Percentiles rank a stretch among this genome's conserved stretches.
These are phyloP conservation scores for Kryptolebias marmoratus DNA, from an alignment of 2,113 vertebrate genomes.

Conservation along the genomic window DNA sequence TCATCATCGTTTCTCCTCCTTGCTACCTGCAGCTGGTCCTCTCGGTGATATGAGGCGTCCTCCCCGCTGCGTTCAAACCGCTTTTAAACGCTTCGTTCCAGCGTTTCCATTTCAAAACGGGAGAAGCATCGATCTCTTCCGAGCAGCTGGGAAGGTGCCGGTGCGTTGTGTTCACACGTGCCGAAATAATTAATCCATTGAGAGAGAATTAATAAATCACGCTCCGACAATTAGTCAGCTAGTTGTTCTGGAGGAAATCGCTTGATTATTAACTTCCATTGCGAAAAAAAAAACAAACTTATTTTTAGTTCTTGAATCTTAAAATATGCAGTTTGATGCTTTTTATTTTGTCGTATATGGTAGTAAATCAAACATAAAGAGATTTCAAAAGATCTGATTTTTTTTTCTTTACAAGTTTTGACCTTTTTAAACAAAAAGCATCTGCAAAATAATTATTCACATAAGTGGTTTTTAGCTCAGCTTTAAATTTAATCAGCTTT, in stretches of 20 bases:
- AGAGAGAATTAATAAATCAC: constrained; percentile 13
- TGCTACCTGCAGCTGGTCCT: constrained; percentile 14
- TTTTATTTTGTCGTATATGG: constrained; percentile 5
- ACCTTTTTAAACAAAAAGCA: not conserved
- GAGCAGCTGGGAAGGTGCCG: constrained; percentile 11
- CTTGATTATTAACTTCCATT: constrained; percentile 2
- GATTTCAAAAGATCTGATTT: not conserved
- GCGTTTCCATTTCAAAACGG: constrained; percentile 22
- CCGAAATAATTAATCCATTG: constrained; percentile 17
- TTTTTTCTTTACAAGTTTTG: not conserved
- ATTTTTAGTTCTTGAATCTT: not conserved
- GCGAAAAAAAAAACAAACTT: not conserved
- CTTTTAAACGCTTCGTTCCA: constrained; percentile 28
- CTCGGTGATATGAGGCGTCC: constrained; percentile 10
- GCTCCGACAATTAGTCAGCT: constrained; percentile 17
- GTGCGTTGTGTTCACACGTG: not conserved
- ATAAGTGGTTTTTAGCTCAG: not conserved
- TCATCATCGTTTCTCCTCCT: constrained; percentile 15
- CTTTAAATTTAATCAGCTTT: not conserved
- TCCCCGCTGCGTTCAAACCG: constrained; percentile 5
- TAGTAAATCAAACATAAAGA: constrained; percentile 16
- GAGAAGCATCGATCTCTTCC: constrained; percentile 1
- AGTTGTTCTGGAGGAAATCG: constrained; percentile 13
- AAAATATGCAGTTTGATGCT: not conserved
- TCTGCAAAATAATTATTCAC: not conserved